A percentile compares a stretch with the other conserved stretches of the same genome.
These are phyloP conservation scores for Calliphora vicina DNA, from an alignment of 1,140 invertebrate species.

Conservation along the genomic window DNA sequence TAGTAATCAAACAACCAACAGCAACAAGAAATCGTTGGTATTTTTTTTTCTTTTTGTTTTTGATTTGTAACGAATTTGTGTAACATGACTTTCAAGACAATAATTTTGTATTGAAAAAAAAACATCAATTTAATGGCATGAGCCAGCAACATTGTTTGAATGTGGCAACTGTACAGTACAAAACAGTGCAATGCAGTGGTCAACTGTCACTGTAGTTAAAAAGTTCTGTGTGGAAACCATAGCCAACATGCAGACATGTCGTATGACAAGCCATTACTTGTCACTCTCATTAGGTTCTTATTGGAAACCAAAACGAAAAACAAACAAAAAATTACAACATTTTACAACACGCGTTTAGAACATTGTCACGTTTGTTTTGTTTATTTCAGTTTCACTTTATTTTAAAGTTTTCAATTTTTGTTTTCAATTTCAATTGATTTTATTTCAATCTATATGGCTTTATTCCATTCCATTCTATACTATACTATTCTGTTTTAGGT, in stretches of 20 bases:
- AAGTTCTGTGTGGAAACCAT: background rate
- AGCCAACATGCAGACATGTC: background rate
- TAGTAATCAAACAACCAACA: too few species aligned
- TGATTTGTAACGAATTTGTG: background rate
- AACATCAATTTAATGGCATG: background rate
- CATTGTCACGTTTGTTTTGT: conserved; percentile 26
- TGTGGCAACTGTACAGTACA: too few species aligned
- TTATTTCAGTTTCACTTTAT: conserved; percentile 11
- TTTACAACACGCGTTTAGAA: conserved; percentile 19
- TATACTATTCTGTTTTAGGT: background rate
- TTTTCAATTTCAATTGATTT: background rate
- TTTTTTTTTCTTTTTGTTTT: background rate
- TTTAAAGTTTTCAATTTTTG: background rate
- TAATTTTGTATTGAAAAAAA: background rate
- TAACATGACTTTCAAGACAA: background rate
- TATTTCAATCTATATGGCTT: background rate
- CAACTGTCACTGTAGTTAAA: too few species aligned
- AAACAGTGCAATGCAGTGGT: too few species aligned
- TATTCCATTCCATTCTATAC: background rate
- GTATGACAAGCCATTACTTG: conserved; percentile 22
- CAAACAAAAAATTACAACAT: background rate
- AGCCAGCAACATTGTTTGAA: background rate
- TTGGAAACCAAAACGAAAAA: background rate
- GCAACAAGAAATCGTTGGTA: background rate
- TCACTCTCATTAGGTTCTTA: conserved; percentile 18